phyloP scores from a whole-genome alignment of 2,888 invertebrate species.

The Thyatira batis region DNA sequence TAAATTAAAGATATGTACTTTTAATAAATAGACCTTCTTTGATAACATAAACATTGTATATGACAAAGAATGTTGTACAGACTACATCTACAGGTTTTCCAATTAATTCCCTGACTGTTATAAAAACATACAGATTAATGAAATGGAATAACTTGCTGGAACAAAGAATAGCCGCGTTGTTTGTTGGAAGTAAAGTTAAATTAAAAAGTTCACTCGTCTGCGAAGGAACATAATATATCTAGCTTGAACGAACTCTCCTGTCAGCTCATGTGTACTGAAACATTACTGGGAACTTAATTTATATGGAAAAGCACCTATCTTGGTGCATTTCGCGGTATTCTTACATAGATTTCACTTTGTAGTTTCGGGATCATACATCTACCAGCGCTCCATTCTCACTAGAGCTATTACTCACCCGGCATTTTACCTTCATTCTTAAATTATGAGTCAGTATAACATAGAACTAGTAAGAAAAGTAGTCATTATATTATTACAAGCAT shows the following conservation, averaged over 20 bases:
- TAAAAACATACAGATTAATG: neutral
- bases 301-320: neutral
- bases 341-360: neutral
- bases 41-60: too few relatives aligned
- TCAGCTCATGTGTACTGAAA: neutral
- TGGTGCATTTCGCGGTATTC: neutral
- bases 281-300: neutral
- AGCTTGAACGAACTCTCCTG: neutral
- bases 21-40: too few relatives aligned
- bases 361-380: neutral
- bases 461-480: too few relatives aligned
- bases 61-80: too few relatives aligned
- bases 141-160: neutral
- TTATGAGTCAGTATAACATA: neutral
- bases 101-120: neutral
- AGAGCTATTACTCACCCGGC: neutral
- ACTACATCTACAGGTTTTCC: too few relatives aligned
- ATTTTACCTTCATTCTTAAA: neutral
- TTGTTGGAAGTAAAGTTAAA: neutral
- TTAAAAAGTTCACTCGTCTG: neutral
- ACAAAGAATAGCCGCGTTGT: neutral
- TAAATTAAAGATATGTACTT: too few relatives aligned
- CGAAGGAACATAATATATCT: neutral
- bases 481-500: too few relatives aligned
- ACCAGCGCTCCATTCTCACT: neutral